These are phyloP conservation scores for Hassar affinis DNA, from an alignment of 2,113 vertebrate species.

Conservation along the genomic window DNA sequence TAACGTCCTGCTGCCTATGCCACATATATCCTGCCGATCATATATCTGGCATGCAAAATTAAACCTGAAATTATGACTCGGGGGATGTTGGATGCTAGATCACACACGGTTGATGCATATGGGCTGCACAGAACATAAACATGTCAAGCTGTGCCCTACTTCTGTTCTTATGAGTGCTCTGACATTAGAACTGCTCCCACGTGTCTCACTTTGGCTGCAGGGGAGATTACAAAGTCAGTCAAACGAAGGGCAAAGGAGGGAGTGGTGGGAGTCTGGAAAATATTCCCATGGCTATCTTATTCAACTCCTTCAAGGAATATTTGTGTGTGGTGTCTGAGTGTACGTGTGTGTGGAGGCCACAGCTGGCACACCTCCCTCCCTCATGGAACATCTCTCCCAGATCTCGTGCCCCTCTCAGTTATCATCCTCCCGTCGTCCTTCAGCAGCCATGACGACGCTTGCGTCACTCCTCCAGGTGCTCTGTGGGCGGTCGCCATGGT, in stretches of 20 bases:
- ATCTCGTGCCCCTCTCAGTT: slow-evolving; percentile 32
- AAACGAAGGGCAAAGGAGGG: not conserved
- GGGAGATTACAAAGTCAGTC: slow-evolving; percentile 39
- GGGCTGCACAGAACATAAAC: slow-evolving; percentile 16
- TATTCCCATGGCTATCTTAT: slow-evolving; percentile 21
- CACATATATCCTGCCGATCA: slow-evolving; percentile 15
- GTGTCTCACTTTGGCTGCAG: slow-evolving; percentile 3
- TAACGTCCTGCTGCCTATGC: slow-evolving; percentile 1
- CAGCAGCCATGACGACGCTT: slow-evolving; percentile 48
- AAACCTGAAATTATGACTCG: slow-evolving; percentile 14
- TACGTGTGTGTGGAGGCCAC: slow-evolving; percentile 28
- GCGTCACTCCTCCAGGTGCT: slow-evolving; percentile 55
- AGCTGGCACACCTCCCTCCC: slow-evolving; percentile 38
- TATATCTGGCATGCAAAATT: slow-evolving; percentile 16
- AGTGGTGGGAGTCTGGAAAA: slow-evolving; percentile 22
- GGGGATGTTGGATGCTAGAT: not conserved
- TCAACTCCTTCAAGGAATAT: slow-evolving; percentile 21
- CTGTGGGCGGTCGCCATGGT: slow-evolving; percentile 49
- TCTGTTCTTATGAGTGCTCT: slow-evolving; percentile 9
- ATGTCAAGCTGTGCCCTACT: slow-evolving; percentile 38
- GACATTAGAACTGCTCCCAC: slow-evolving; percentile 21
- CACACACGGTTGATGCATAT: slow-evolving; percentile 22
- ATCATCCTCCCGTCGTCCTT: slow-evolving; percentile 41
- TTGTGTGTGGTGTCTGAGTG: slow-evolving; percentile 7
- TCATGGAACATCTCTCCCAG: slow-evolving; percentile 26